Percentiles rank a stretch among this genome's conserved stretches.
Conservation (phyloP, 2,888 invertebrate species). For the Fragum whitleyi region DNA sequence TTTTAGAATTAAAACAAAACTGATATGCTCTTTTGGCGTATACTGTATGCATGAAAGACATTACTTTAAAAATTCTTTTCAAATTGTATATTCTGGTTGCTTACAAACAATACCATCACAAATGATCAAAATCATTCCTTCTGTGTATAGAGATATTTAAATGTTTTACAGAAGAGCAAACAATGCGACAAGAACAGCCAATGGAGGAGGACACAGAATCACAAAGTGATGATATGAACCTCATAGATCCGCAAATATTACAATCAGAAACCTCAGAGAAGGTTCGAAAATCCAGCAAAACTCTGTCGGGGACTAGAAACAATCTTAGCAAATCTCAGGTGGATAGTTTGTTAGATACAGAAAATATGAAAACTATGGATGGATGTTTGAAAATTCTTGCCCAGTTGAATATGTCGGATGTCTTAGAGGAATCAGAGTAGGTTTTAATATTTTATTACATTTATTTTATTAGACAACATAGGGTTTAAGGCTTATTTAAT, state of each 20-base stretch:
- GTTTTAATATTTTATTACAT: slow-evolving; percentile 45
- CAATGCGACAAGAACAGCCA: slow-evolving; percentile 45
- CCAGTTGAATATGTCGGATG: slow-evolving; percentile 77
- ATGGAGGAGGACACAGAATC: slow-evolving; percentile 45
- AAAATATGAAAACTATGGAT: slow-evolving; percentile 78
- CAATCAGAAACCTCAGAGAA: slow-evolving; percentile 13
- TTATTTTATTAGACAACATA: too few relatives aligned
- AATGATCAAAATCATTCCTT: too few relatives aligned
- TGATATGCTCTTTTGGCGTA: too few relatives aligned
- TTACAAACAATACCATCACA: too few relatives aligned
- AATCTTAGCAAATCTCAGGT: slow-evolving; percentile 68
- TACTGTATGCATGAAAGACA: too few relatives aligned
- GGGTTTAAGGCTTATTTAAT: too few relatives aligned
- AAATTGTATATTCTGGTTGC: too few relatives aligned
- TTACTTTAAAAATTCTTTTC: too few relatives aligned
- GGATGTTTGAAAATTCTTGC: slow-evolving; percentile 80
- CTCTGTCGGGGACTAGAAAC: slow-evolving; percentile 26
- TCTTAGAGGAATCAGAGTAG: slow-evolving; percentile 82
- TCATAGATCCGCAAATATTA: slow-evolving; percentile 8
- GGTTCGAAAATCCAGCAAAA: slow-evolving; percentile 34
- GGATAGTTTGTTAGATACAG: slow-evolving; percentile 72
- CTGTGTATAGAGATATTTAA: too few relatives aligned
- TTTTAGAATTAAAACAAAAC: too few relatives aligned
- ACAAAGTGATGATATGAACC: slow-evolving; percentile 18
- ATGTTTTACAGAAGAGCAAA: background rate